Evolutionary conservation across 2,113 vertebrate species (phyloP).

Genomic region (Cisticola juncidis): DNA sequence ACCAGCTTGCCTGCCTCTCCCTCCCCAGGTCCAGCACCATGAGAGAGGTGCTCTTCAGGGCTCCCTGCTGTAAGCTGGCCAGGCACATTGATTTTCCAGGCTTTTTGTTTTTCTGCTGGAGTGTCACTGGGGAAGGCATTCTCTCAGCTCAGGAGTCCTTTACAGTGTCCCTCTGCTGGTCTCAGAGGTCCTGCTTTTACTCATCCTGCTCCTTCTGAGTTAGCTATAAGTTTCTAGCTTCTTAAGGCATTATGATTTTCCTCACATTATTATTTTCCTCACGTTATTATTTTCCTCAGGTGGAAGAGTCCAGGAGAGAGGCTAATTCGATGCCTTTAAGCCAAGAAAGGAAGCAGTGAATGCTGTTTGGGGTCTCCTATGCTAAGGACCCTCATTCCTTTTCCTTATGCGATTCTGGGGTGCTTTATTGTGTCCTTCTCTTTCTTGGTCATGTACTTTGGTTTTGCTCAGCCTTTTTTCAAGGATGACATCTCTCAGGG

Average conservation of each 20-base stretch:
- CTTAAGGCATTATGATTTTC: not conserved
- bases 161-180: not conserved
- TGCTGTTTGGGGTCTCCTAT: not conserved
- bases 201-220: not conserved
- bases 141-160: not conserved
- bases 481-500: not conserved
- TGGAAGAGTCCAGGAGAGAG: not conserved
- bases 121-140: not conserved
- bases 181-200: not conserved
- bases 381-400: not conserved
- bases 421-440: fast-evolving
- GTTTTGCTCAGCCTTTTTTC: not conserved
- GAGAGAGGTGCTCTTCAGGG: not conserved
- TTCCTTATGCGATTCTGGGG: fast-evolving
- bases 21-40: fast-evolving
- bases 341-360: not conserved
- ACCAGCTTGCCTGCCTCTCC: not conserved
- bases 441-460: not conserved
- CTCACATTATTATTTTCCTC: not conserved
- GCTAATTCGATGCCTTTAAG: not conserved
- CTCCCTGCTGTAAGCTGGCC: not conserved
- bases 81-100: not conserved
- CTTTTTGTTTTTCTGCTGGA: not conserved
- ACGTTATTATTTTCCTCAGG: not conserved
- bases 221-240: not conserved